Base-by-base conservation (phyloP, 2,797 vertebrate genomes). In the Thamnophis elegans region DNA sequence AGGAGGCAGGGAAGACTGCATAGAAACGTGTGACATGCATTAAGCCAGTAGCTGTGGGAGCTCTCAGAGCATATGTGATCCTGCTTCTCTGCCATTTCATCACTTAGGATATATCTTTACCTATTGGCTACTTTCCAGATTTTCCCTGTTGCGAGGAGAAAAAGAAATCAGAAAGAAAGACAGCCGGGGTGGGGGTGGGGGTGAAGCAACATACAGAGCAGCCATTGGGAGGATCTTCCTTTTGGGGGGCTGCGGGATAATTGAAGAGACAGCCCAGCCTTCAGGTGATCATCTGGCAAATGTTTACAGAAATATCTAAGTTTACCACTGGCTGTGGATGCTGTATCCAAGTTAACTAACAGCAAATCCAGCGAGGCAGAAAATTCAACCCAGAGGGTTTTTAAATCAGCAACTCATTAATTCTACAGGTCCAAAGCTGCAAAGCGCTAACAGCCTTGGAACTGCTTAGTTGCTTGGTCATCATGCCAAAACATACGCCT, bases 391-490 rank as follows among this genome's bases (percentile, higher is more conserved):
- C 59, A 36, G 32, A 89, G 68, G 58, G 86, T 85, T 93, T 85
- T 93, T 89, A 55, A 88, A 85, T 91, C 90, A 93, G 28, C 62
- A 91, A 78, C 42, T 96, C 92, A 92, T 91, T 95, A 95, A 96
- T 96, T 96, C 91, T 95, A 88, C 94, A 93, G 93, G 93, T 94
- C 58, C 85, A 32, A 92, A 93, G 93, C 82, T 51, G 88, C 87
- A 89, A 65, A 92, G 93, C 5, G 73, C 58, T 86, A n/a, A 55
- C 87, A 54, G 92, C 78, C 93, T 93, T 94, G 89, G 92, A 91
- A 94, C 92, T 93, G 89, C 94, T 95, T 95, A 94, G 92, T 78
- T 94, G 91, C 86, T 85, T 89, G 92, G 78, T 94, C 95, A 93
- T 91, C 90, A 94, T 93, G 93, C 94, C 91, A 94, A 94, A 90